Evolutionary conservation across 2,113 vertebrate species (phyloP), one percentile per base, ranked within the genome.

Genomic region (Bombycilla garrulus): DNA sequence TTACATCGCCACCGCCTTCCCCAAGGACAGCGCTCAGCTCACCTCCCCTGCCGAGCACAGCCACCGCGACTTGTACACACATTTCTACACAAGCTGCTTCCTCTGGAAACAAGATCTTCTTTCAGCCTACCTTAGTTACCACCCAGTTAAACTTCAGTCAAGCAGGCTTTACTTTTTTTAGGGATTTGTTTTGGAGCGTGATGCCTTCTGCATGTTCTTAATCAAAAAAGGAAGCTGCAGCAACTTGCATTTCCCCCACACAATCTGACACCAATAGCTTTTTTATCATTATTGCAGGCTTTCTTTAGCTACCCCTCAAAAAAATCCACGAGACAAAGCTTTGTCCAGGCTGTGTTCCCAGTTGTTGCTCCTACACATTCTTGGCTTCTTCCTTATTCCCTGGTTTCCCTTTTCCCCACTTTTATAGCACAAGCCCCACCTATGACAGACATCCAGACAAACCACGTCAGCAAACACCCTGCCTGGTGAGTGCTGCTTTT

Each of bases 1-100:
- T 11, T 15, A 0, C 4, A 0, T 1, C 5, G 1, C 3, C 20
- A 16, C 47, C 56, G 7, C 26, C n/a, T 3, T 35, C 16, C 28
- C 26, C 33, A 3, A 5, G 33, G 21, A 6, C 35, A 12, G 60
- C 7, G 3, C 65, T 0, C 35, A 3, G 3, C 5, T 21, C 50
- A 1, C 6, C 17, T 1, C 15, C n/a, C n/a, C 29, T 22, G 25
- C 42, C 2, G 21, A 31, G 66, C 22, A 1, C 2, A 18, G 31
- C 42, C 1, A 0, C 31, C 29, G 29, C 5, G 11, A 1, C 23
- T 38, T 4, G 3, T 2, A 7, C 7, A 5, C 17, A 8, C 8
- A 4, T 18, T 35, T 15, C 9, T 0, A 11, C 10, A 25, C 16
- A 10, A 35, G 15, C 4, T 6, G 17, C 35, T 69, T 50, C 54